A percentile compares a stretch with the other conserved stretches of the same genome.
phyloP scores from a whole-genome alignment of 2,888 invertebrate genomes.

The Heliconius ismenius region DNA sequence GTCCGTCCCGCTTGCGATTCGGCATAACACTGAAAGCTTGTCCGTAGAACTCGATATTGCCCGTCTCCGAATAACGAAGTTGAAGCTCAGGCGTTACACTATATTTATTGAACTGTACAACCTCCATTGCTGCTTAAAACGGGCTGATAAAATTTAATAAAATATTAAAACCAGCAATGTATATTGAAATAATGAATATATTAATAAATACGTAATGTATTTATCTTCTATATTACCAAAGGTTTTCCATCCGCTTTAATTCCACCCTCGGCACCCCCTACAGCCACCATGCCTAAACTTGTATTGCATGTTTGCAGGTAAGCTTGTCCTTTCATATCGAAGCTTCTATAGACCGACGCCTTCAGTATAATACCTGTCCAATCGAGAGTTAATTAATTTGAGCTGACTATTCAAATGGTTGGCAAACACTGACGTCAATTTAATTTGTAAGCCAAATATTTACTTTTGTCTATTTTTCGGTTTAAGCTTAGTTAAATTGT shows the following conservation, averaged over 20 bases:
- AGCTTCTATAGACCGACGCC: slow-evolving; percentile 47
- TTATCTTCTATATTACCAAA: slow-evolving; percentile 25
- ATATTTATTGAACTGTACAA: slow-evolving; percentile 16
- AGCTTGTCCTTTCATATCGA: slow-evolving; percentile 71
- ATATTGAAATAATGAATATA: slow-evolving; percentile 20
- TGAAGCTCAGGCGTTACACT: not conserved
- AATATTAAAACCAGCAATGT: slow-evolving; percentile 47
- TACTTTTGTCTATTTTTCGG: not conserved
- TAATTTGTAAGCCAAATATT: slow-evolving; percentile 5
- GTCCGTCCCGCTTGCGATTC: slow-evolving; percentile 35
- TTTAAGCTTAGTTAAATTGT: not conserved
- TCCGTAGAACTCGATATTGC: slow-evolving; percentile 45
- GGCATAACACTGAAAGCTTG: slow-evolving; percentile 45
- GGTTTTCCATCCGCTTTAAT: slow-evolving; percentile 43
- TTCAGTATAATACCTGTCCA: slow-evolving; percentile 44
- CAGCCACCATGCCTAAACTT: slow-evolving; percentile 57
- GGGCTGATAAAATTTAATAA: not conserved
- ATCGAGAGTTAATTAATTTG: slow-evolving; percentile 55
- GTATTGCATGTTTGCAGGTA: slow-evolving; percentile 69
- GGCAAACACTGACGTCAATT: slow-evolving; percentile 1
- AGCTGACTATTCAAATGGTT: slow-evolving; percentile 24
- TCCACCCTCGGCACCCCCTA: slow-evolving; percentile 51
- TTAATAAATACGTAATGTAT: slow-evolving; percentile 24
- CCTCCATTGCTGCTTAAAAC: slow-evolving; percentile 50
- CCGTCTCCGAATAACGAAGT: slow-evolving; percentile 32